Conservation (phyloP, 2,888 invertebrate species). For the Lepetodrilus schrolli region DNA sequence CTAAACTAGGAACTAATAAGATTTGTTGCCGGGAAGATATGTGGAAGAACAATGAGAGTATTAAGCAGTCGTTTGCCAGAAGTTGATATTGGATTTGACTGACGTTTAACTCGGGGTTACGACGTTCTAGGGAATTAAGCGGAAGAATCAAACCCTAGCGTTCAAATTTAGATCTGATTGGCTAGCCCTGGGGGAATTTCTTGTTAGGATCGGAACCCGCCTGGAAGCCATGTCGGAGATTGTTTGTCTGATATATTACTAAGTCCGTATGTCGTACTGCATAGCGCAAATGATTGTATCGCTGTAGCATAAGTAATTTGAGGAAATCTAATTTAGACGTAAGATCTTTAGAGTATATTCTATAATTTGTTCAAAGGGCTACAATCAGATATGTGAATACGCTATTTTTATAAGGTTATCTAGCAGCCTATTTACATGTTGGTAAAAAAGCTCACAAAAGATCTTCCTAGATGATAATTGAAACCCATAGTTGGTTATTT, state of each 20-base stretch:
- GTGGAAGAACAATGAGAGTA: background rate
- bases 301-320: too few relatives aligned
- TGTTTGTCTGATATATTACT: background rate
- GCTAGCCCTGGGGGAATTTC: background rate
- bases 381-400: too few relatives aligned
- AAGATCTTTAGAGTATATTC: too few relatives aligned
- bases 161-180: constrained; percentile 14
- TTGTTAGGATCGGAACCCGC: constrained; percentile 2
- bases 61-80: background rate
- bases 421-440: too few relatives aligned
- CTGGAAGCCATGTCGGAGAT: background rate
- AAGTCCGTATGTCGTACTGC: too few relatives aligned
- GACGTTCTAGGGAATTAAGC: background rate
- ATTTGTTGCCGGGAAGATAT: background rate
- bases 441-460: too few relatives aligned
- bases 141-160: background rate
- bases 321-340: too few relatives aligned
- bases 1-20: background rate
- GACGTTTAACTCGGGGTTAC: constrained; percentile 3
- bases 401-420: too few relatives aligned
- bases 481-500: too few relatives aligned
- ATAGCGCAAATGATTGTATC: too few relatives aligned
- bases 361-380: too few relatives aligned
- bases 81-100: background rate
- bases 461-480: too few relatives aligned